Conservation (phyloP, 23 tunicate species). For the Pegea sp. region DNA sequence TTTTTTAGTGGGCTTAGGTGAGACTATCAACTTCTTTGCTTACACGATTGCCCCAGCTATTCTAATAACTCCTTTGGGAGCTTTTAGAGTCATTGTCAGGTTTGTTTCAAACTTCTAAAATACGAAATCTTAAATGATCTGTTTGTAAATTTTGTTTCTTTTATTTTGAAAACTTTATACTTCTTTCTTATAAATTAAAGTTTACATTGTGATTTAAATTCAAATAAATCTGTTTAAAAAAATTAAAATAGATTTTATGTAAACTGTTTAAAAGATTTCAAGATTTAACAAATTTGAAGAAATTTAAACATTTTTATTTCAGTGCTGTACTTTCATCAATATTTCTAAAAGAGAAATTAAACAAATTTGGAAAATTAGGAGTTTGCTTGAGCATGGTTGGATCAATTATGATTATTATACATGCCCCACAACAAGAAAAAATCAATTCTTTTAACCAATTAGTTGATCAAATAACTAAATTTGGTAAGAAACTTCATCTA, state of each 20-base stretch:
- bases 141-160: too few relatives aligned
- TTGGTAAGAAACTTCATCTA: slow-evolving; percentile 8
- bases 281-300: neutral
- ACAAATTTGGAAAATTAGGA: slow-evolving; percentile 31
- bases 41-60: slow-evolving; percentile 78
- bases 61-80: slow-evolving; percentile 72
- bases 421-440: slow-evolving; percentile 50
- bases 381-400: slow-evolving; percentile 57
- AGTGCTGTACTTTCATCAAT: slow-evolving; percentile 63
- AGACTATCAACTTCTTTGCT: slow-evolving; percentile 60
- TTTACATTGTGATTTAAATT: too few relatives aligned
- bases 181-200: too few relatives aligned
- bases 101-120: slow-evolving; percentile 6
- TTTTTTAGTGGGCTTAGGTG: slow-evolving; percentile 57
- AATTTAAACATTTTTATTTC: slow-evolving; percentile 5
- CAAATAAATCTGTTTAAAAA: too few relatives aligned
- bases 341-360: slow-evolving; percentile 35
- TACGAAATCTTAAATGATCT: too few relatives aligned
- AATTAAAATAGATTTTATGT: neutral
- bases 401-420: slow-evolving; percentile 48
- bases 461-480: slow-evolving; percentile 21
- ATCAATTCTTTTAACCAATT: slow-evolving; percentile 31
- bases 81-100: slow-evolving; percentile 67
- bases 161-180: too few relatives aligned
- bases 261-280: neutral